Percentiles rank a stretch among this genome's conserved stretches.
Evolutionary conservation across 2,888 invertebrate genomes (phyloP).

Genomic region (Drosophila picticornis): DNA sequence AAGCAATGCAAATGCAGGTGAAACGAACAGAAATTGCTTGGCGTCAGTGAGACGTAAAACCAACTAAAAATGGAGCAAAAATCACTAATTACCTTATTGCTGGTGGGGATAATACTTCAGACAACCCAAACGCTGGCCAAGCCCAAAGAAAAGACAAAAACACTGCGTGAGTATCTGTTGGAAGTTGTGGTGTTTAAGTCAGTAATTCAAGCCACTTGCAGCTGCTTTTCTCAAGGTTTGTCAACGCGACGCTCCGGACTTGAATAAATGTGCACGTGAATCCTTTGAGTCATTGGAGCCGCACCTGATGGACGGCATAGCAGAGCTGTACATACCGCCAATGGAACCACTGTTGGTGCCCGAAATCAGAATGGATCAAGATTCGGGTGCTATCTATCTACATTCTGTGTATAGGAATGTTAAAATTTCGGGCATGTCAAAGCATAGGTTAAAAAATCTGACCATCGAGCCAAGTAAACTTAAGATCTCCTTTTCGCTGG

Average conservation of each 20-base stretch:
- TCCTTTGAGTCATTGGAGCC: conserved; percentile 88
- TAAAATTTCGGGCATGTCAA: conserved; percentile 88
- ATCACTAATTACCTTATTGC: conserved; percentile 33
- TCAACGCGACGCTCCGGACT: conserved; percentile 87
- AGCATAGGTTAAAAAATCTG: conserved; percentile 88
- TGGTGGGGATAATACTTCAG: conserved; percentile 38
- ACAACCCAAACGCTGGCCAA: conserved; percentile 20
- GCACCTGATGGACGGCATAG: conserved; percentile 88
- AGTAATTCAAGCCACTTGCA: conserved; percentile 74
- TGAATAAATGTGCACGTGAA: conserved; percentile 88
- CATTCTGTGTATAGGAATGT: conserved; percentile 89
- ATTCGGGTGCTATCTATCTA: conserved; percentile 89
- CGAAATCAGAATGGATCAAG: conserved; percentile 89
- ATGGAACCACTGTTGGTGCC: conserved; percentile 90
- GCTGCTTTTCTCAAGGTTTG: conserved; percentile 89
- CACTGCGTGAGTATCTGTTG: conserved; percentile 56
- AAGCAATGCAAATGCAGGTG: conserved; percentile 39
- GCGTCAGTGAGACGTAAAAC: conserved; percentile 15
- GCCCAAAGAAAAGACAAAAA: conserved; percentile 23
- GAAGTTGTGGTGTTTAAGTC: background rate
- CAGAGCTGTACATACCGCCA: conserved; percentile 89
- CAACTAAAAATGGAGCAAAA: conserved; percentile 45
- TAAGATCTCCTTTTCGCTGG: conserved; percentile 87
- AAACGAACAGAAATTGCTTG: conserved; percentile 34
- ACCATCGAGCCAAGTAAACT: conserved; percentile 85